Conservation (phyloP, 2,113 vertebrate species). For the Polypterus senegalus region DNA sequence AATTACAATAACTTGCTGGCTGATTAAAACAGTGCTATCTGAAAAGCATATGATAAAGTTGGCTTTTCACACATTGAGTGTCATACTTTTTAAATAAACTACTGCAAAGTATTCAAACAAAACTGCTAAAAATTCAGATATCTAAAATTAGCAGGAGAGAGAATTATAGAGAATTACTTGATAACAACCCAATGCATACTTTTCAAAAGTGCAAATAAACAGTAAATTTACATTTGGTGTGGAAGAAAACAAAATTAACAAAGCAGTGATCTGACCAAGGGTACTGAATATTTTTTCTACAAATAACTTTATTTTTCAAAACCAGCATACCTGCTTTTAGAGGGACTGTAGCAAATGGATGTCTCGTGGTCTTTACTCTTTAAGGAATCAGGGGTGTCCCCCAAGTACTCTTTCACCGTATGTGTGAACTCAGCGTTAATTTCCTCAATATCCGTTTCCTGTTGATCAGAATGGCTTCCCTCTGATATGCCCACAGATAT, state of each 20-base stretch:
- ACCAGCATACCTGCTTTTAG: constrained; percentile 43
- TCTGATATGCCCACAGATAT: constrained; percentile 47
- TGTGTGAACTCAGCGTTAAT: constrained; percentile 34
- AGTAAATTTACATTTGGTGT: no score
- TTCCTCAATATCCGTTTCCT: constrained; percentile 53
- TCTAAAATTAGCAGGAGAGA: background rate
- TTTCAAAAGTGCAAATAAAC: no score
- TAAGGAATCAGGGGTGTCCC: constrained; percentile 37
- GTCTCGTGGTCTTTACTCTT: constrained; percentile 30
- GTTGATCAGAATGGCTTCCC: constrained; percentile 42
- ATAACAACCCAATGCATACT: background rate
- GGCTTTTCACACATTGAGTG: no score
- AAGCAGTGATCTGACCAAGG: background rate
- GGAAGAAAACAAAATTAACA: background rate
- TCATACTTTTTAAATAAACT: no score
- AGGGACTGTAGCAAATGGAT: constrained; percentile 36
- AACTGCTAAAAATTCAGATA: constrained; percentile 21
- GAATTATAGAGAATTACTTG: no score
- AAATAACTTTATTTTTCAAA: no score
- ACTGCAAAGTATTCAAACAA: no score
- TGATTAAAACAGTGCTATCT: no score
- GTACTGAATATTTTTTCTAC: no score
- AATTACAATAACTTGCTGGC: no score
- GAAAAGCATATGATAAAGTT: no score
- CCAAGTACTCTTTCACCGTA: constrained; percentile 30